phyloP scores from a whole-genome alignment of 2,113 vertebrate genomes.

The Scolopax mira region DNA sequence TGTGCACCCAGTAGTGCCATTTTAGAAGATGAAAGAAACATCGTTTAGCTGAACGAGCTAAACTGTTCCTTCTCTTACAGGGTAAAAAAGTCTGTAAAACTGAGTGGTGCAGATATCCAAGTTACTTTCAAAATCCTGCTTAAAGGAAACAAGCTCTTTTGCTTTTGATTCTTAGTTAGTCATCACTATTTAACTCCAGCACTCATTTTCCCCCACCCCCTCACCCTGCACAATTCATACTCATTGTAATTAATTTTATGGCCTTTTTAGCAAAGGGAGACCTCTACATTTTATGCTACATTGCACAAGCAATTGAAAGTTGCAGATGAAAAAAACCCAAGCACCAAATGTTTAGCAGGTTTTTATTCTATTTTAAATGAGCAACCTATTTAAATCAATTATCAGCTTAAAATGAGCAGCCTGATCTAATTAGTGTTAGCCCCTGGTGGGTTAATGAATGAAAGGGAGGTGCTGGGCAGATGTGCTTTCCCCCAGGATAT shows the following conservation, averaged over 20 bases:
- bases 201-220: constrained; percentile 28
- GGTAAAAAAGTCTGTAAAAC: neutral
- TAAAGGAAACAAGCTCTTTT: neutral
- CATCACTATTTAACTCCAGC: constrained; percentile 67
- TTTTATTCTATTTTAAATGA: constrained; percentile 85
- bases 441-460: constrained; percentile 82
- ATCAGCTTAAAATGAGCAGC: constrained; percentile 83
- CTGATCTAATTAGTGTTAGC: constrained; percentile 85
- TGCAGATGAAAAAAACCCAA: constrained; percentile 81
- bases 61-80: neutral
- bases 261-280: constrained; percentile 80
- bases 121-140: neutral
- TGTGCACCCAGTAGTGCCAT: neutral
- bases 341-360: constrained; percentile 87
- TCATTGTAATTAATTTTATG: constrained; percentile 86
- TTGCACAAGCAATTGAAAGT: constrained; percentile 89
- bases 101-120: neutral
- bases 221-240: constrained; percentile 70
- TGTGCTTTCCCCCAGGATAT: constrained; percentile 72
- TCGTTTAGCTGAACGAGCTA: neutral
- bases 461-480: constrained; percentile 78
- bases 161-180: constrained; percentile 60
- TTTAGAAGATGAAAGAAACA: neutral
- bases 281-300: constrained; percentile 85
- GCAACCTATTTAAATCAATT: constrained; percentile 88